Evolutionary conservation across 2,113 vertebrate genomes (phyloP).

Genomic region (Seriola dumerili): DNA sequence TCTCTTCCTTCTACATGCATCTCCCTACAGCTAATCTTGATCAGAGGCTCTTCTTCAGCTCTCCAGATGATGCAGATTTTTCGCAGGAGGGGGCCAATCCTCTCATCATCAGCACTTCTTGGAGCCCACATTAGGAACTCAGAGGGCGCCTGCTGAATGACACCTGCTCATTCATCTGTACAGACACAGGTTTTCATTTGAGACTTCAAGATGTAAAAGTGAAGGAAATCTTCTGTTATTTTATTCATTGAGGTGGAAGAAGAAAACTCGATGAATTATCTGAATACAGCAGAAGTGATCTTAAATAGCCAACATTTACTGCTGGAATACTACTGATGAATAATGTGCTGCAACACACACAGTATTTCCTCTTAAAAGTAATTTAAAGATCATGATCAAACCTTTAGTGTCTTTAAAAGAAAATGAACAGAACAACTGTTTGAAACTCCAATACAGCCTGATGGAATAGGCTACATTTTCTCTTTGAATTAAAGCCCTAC

Average conservation of each 20-base stretch:
- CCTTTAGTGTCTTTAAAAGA: background rate
- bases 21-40: background rate
- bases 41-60: background rate
- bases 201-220: background rate
- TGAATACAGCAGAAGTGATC: background rate
- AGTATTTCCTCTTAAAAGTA: slow-evolving; percentile 1
- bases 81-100: background rate
- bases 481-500: background rate
- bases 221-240: background rate
- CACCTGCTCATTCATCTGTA: background rate
- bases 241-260: background rate
- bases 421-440: background rate
- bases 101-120: background rate
- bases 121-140: background rate
- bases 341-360: background rate
- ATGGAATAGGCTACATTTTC: background rate
- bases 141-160: background rate
- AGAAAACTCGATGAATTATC: background rate
- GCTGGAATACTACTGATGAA: background rate
- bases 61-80: slow-evolving; percentile 4
- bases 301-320: slow-evolving; percentile 7
- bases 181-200: background rate
- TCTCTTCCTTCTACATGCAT: no score
- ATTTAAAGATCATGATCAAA: slow-evolving; percentile 40
- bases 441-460: background rate